phyloP scores from a whole-genome alignment of 1,140 invertebrate genomes.

The Riptortus pedestris region DNA sequence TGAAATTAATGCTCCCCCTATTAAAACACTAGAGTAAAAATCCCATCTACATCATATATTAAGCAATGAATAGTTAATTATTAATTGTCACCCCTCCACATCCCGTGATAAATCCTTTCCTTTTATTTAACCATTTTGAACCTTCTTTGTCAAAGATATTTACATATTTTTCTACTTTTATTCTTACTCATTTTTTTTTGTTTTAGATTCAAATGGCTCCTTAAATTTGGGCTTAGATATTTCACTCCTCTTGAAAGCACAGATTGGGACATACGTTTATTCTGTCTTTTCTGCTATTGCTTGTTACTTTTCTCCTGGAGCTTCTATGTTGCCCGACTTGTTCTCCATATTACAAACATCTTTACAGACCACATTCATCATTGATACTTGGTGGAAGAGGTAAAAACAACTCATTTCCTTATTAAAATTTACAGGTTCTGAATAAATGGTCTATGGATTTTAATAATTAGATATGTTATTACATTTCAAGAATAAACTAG shows the following conservation, averaged over 20 bases:
- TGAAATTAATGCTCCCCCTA: no score
- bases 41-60: no score
- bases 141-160: no score
- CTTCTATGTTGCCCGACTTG: conserved; percentile 7
- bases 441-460: not conserved
- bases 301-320: conserved; percentile 1
- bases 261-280: conserved; percentile 35
- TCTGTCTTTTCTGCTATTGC: conserved; percentile 13
- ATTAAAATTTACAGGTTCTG: not conserved
- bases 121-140: no score
- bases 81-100: no score
- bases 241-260: conserved; percentile 64
- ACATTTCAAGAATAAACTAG: not conserved
- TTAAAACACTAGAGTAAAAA: no score
- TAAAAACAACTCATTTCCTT: conserved; percentile 28
- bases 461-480: not conserved
- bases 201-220: conserved; percentile 50
- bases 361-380: conserved; percentile 50
- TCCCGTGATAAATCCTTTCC: no score
- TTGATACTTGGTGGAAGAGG: conserved; percentile 44
- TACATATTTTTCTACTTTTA: no score
- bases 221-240: conserved; percentile 44
- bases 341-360: conserved; percentile 35
- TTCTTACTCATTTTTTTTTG: no score
- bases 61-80: no score